Conservation (phyloP, 2,797 vertebrate species). For the Peromyscus eremicus region DNA sequence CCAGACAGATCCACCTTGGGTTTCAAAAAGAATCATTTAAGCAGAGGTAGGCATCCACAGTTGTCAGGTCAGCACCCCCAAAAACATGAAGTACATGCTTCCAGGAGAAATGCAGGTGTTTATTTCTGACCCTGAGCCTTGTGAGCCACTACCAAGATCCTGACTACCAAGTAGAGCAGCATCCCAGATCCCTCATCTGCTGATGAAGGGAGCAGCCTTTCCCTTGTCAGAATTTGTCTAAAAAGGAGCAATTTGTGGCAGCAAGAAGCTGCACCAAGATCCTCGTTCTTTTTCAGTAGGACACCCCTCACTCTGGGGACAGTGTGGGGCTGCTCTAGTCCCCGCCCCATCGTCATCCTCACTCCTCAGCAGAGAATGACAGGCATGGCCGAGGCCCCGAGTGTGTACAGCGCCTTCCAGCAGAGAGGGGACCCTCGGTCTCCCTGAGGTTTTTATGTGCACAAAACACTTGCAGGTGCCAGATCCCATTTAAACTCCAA, state of each 20-base stretch:
- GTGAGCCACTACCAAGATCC: not conserved
- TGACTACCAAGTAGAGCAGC: not conserved
- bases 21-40: constrained; percentile 22
- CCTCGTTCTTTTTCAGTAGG: not conserved
- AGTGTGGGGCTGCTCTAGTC: not conserved
- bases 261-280: not conserved
- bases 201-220: not conserved
- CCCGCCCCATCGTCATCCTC: not conserved
- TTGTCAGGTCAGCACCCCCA: not conserved
- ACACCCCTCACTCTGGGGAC: not conserved
- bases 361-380: not conserved
- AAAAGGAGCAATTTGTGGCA: not conserved
- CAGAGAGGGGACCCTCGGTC: not conserved
- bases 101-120: not conserved
- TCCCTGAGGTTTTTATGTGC: not conserved
- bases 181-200: not conserved
- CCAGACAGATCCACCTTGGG: constrained; percentile 9
- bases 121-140: constrained; percentile 2
- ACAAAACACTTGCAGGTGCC: not conserved
- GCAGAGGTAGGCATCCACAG: constrained; percentile 9
- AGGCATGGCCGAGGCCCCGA: not conserved
- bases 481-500: not conserved
- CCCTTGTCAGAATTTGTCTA: not conserved
- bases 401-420: not conserved
- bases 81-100: not conserved